Percentiles rank a stretch among this genome's conserved stretches.
Evolutionary conservation across 2,113 vertebrate species (phyloP).

Genomic region (Coreoperca whiteheadi): DNA sequence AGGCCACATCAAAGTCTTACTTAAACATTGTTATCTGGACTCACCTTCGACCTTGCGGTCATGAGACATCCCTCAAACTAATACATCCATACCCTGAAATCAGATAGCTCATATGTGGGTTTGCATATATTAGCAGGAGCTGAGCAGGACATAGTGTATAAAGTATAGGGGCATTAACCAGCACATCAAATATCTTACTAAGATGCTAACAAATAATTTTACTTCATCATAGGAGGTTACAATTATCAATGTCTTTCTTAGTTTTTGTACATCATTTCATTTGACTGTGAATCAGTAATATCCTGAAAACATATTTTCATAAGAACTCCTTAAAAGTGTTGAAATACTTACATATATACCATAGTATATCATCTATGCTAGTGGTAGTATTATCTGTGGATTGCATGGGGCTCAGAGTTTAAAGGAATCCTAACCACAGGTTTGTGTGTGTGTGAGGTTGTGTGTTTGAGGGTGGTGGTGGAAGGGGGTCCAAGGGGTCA

Average conservation of each 20-base stretch:
- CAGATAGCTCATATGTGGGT: slow-evolving; percentile 33
- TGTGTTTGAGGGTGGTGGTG: slow-evolving; percentile 46
- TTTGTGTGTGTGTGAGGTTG: slow-evolving; percentile 54
- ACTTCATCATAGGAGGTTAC: neutral
- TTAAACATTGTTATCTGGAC: slow-evolving; percentile 86
- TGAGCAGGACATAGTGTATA: neutral
- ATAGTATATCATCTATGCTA: no score
- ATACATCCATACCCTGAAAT: slow-evolving; percentile 35
- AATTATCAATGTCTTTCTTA: neutral
- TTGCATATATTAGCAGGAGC: slow-evolving; percentile 51
- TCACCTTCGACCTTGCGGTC: slow-evolving; percentile 84
- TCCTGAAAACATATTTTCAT: neutral
- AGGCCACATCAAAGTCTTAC: slow-evolving; percentile 88
- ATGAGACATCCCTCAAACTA: slow-evolving; percentile 68
- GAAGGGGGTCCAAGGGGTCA: slow-evolving; percentile 72
- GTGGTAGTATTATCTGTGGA: neutral
- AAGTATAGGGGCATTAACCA: neutral
- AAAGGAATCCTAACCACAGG: slow-evolving; percentile 43
- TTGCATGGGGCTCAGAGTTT: neutral
- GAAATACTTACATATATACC: neutral
- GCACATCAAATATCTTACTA: neutral
- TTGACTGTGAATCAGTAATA: neutral
- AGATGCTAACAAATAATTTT: neutral
- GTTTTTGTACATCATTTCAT: neutral
- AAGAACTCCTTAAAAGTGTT: slow-evolving; percentile 15